Percentiles rank a stretch among this genome's conserved stretches.
phyloP scores from a whole-genome alignment of 2,888 invertebrate genomes.

The Marronus borbonicus region DNA sequence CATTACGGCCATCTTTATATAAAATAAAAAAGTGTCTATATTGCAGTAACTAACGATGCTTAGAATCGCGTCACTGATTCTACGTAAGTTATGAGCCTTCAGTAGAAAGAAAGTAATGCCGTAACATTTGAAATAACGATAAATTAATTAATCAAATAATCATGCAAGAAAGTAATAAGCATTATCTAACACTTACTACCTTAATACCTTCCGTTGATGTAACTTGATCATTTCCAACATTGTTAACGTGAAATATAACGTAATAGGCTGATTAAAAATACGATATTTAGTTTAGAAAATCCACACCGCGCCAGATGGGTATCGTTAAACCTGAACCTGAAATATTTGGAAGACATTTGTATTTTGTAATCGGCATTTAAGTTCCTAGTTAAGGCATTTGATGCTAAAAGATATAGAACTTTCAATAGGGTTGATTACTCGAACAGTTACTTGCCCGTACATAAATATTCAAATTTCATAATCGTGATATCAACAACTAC shows the following conservation, averaged over 20 bases:
- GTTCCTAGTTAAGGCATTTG: constrained; percentile 41
- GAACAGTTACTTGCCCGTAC: constrained; percentile 11
- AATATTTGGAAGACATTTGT: constrained; percentile 11
- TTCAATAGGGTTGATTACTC: constrained; percentile 35
- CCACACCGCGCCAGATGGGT: neutral
- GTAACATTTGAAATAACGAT: neutral
- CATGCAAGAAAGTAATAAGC: neutral
- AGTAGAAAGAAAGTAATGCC: neutral
- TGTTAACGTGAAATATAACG: neutral
- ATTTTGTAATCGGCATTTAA: constrained; percentile 42
- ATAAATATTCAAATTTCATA: neutral
- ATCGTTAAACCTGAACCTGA: constrained; percentile 11
- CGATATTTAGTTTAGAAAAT: constrained; percentile 16
- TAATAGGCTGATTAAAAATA: constrained; percentile 3
- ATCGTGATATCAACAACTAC: constrained; percentile 7
- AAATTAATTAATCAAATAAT: neutral
- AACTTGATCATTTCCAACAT: neutral
- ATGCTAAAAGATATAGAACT: constrained; percentile 21
- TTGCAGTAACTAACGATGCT: too few species aligned
- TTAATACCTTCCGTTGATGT: neutral
- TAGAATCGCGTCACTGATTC: too few species aligned
- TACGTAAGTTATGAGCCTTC: neutral
- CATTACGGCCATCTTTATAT: too few species aligned
- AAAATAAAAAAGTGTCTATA: too few species aligned
- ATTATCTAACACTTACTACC: neutral